Base-by-base conservation (phyloP, 1,140 invertebrate genomes). In the Sarcophaga peregrina region DNA sequence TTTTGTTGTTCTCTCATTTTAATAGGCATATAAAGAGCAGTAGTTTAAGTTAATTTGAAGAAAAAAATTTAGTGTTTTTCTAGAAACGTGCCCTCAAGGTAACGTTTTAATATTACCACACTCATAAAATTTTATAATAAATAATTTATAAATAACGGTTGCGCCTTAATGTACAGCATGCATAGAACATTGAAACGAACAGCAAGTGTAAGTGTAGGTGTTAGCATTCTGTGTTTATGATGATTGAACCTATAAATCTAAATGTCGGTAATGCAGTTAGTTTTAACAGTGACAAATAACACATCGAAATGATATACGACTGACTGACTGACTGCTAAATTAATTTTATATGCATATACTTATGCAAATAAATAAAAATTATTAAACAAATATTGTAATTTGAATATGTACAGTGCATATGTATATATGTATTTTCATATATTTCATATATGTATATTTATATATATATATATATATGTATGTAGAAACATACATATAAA, bases 251-350 rank as follows among this genome's bases (percentile, higher is more conserved):
- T 68, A 68, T 68, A 68, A 68, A 68, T 68, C 62, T 68, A 68
- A 68, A 68, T 68, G 62, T 68, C 62, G 62, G 62, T 68, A 68
- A 68, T 68, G 62, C 62, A 68, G 62, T 68, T 37, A 37, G 25
- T 37, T n/a, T n/a, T 68, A 68, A 68, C 62, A 25, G 62, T 68
- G 62, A 68, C 62, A 68, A 68, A 68, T 68, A 15, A 68, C 62
- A 68, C 10, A 25, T 68, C 20, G 25, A 68, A 68, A 68, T 68
- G 62, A 68, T 68, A 68, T 68, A 58, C 54, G 54, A 58, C 13
- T 2, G n/a, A n/a, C 54, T 13, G 54, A 58, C 54, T n/a, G 54
- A 58, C 13, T 7, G 54, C 15, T 58, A 58, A 58, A 58, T n/a
- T 37, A 37, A 37, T 37, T 37, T 37, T 37, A 37, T 37, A 37